phyloP scores from a whole-genome alignment of 1,140 invertebrate species.

The Lepidurus apus region DNA sequence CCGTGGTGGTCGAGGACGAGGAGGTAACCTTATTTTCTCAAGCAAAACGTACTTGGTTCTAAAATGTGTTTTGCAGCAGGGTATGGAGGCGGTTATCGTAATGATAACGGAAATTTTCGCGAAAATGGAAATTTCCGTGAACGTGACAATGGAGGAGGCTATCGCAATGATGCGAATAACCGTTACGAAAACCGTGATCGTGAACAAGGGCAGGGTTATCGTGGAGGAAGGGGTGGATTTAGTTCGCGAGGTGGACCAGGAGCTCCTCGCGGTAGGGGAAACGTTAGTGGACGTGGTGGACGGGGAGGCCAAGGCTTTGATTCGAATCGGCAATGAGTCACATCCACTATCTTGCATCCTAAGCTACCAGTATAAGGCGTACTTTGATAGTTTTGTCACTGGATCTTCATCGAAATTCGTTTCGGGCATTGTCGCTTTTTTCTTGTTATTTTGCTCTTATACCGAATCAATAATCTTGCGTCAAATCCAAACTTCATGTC shows the following conservation, averaged over 20 bases:
- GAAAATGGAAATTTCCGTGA: conserved; percentile 24
- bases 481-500: neutral
- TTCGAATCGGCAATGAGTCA: neutral
- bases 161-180: conserved; percentile 19
- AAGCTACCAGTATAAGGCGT: conserved; percentile 4
- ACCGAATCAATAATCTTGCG: neutral
- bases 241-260: conserved; percentile 15
- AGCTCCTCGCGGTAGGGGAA: conserved; percentile 25
- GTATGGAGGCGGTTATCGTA: conserved; percentile 24
- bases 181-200: conserved; percentile 25
- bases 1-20: conserved; percentile 23
- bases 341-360: neutral
- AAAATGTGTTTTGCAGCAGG: neutral
- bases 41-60: neutral
- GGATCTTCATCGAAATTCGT: conserved; percentile 15
- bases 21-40: neutral
- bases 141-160: conserved; percentile 26
- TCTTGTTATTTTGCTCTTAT: neutral
- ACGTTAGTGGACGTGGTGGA: conserved; percentile 20
- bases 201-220: conserved; percentile 20
- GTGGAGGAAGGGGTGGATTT: conserved; percentile 26
- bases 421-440: neutral
- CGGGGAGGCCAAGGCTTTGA: conserved; percentile 8
- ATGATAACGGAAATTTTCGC: conserved; percentile 15
- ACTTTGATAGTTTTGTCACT: conserved; percentile 16